Conservation (phyloP, 2,113 vertebrate species). For the Melanocharis versteri region DNA sequence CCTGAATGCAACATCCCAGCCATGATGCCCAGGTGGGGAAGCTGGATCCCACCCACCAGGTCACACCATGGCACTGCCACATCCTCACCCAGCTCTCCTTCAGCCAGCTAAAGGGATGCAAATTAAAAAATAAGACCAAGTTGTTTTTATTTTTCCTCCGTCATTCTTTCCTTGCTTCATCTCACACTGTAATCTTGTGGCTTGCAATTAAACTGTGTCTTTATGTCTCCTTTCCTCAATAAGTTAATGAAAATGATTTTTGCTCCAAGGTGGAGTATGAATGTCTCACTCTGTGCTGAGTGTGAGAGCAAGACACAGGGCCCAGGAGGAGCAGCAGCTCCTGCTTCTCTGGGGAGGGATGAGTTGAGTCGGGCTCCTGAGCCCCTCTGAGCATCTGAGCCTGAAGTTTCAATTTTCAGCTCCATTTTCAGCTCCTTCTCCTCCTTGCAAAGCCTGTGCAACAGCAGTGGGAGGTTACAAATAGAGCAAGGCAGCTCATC, state of each 20-base stretch:
- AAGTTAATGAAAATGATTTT: not conserved
- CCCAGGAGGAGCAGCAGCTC: not conserved
- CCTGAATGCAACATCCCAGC: not conserved
- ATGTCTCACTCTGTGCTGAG: not conserved
- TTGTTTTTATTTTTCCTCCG: not conserved
- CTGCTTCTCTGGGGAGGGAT: not conserved
- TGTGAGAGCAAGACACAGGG: not conserved
- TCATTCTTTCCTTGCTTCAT: not conserved
- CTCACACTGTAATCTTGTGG: not conserved
- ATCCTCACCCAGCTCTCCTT: not conserved
- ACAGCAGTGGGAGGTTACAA: slow-evolving; percentile 33
- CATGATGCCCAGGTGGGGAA: not conserved
- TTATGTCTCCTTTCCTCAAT: not conserved
- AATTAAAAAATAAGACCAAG: not conserved
- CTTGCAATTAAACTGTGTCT: not conserved
- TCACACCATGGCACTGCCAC: not conserved
- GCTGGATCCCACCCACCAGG: not conserved
- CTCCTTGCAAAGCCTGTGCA: slow-evolving; percentile 2
- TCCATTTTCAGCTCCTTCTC: slow-evolving; percentile 2
- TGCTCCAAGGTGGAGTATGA: not conserved
- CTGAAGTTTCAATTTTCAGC: not conserved
- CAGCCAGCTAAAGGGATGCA: not conserved
- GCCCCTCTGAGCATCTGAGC: not conserved
- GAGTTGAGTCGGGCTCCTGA: not conserved
- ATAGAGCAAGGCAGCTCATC: slow-evolving; percentile 4